Base-by-base conservation (phyloP, 2,888 invertebrate genomes). In the Synergus itoensis region DNA sequence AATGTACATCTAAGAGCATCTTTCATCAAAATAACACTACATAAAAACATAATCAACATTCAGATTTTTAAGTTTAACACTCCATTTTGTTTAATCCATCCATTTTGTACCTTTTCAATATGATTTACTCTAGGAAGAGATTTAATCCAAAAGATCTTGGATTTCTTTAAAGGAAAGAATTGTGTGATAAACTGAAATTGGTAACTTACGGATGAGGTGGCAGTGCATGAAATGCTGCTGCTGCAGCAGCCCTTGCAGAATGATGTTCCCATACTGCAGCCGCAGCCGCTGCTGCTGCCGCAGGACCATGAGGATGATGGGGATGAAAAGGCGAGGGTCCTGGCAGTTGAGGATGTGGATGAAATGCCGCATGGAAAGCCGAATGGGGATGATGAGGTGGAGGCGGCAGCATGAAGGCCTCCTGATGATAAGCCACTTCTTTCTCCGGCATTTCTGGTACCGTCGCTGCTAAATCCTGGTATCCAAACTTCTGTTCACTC, bases 231-330 rank as follows among this genome's bases (percentile, higher is more conserved):
- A 94, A 93, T 92, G 94, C 92, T 91, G 94, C 94, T 92, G 94
- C 93, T 92, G 95, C 93, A 89, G 94, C 93, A 87, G 95, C 93
- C 90, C 21, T 28, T 28, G 94, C 91, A 94, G 94, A 95, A 90
- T 95, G 94, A 94, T 92, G 94, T 91, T 92, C 94, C 94, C 91
- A 94, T 91, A 92, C 94, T 91, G 91, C 94, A 2, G 90, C 94
- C 4, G 90, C 90, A 83, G 94, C 92, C 89, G 93, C 81, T 79
- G 89, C 76, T 85, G 91, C 87, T 78, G 89, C 80, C 86, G 89
- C 79, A 86, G 89, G 83, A 28, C 43, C 81, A 83, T 82, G 88
- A 81, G 87, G 90, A 80, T 90, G 91, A 83, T 90, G 91, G 36
- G 90, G 89, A 82, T 91, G 91, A 84, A 91, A 91, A 92, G 94